phyloP scores from a whole-genome alignment of 2,797 vertebrate genomes.

The Nothura maculosa region DNA sequence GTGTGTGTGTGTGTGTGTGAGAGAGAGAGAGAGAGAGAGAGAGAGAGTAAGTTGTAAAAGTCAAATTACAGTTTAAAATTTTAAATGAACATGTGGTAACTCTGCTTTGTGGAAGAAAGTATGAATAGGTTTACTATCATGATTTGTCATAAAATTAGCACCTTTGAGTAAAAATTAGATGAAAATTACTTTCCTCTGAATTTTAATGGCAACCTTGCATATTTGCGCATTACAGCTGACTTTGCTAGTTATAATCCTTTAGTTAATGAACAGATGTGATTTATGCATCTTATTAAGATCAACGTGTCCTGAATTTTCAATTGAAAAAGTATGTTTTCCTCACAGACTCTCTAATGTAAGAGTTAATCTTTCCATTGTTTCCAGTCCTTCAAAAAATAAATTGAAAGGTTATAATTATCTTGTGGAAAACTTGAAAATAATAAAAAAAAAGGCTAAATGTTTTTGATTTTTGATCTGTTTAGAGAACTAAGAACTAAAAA shows the following conservation, averaged over 20 bases:
- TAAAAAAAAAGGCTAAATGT: neutral
- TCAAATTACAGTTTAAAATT: neutral
- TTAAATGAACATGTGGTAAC: neutral
- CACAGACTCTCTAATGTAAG: neutral
- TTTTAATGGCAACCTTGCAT: neutral
- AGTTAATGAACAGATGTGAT: neutral
- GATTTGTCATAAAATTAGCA: neutral
- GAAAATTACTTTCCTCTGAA: neutral
- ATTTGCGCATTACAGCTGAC: neutral
- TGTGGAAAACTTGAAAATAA: neutral
- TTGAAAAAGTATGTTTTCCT: neutral
- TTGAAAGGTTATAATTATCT: neutral
- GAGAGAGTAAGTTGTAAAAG: neutral
- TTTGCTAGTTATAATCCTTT: neutral
- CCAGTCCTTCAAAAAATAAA: neutral
- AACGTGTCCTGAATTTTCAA: neutral
- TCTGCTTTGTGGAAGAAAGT: neutral
- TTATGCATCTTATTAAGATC: neutral
- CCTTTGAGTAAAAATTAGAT: neutral
- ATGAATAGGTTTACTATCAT: accelerated
- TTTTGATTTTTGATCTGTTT: neutral
- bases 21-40: too few species aligned
- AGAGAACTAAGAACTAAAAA: neutral
- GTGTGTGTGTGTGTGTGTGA: neutral
- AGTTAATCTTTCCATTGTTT: neutral